A percentile compares a stretch with the other conserved stretches of the same genome.
phyloP scores from a whole-genome alignment of 2,113 vertebrate genomes.

The Rhabdomys dilectus region DNA sequence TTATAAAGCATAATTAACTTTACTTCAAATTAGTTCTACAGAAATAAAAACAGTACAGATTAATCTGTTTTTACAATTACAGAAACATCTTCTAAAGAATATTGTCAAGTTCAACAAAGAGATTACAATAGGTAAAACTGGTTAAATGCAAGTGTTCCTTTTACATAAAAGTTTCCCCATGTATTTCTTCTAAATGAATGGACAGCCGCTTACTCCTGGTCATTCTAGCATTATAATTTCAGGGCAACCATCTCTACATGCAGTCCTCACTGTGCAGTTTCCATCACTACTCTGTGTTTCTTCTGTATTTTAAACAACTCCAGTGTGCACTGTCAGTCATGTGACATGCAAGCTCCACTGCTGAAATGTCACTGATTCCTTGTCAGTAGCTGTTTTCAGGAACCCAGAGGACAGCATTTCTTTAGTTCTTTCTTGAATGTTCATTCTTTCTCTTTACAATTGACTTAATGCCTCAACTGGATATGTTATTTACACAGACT shows the following conservation, averaged over 20 bases:
- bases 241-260: neutral
- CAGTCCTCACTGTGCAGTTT: neutral
- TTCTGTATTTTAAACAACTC: neutral
- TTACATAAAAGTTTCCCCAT: neutral
- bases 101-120: neutral
- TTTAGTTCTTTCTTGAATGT: neutral
- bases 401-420: neutral
- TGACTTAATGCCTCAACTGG: neutral
- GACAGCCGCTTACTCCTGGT: neutral
- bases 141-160: neutral
- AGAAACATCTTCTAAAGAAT: neutral
- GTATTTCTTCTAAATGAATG: neutral
- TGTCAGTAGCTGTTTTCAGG: neutral
- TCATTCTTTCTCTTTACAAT: neutral
- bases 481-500: neutral
- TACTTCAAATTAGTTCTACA: neutral
- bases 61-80: neutral
- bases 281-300: neutral
- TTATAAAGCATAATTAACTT: slow-evolving; percentile 7
- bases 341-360: neutral
- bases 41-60: neutral
- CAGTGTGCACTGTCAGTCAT: neutral
- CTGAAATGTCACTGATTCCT: neutral
- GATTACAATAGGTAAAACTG: neutral
- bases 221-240: neutral